phyloP scores from a whole-genome alignment of 2,888 invertebrate species.

The Cheilosia impressa region DNA sequence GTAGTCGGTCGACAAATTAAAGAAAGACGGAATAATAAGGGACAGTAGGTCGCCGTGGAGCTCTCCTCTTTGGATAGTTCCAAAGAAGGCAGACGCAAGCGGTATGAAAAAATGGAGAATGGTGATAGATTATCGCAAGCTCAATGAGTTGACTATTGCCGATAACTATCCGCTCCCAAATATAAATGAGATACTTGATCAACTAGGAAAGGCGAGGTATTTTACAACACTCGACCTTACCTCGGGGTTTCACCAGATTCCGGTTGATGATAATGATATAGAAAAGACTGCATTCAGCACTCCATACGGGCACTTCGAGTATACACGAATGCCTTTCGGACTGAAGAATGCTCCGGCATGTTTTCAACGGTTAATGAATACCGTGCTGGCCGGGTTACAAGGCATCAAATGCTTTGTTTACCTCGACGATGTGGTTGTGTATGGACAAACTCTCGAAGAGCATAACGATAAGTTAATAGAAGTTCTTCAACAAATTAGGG shows the following conservation, averaged over 20 bases:
- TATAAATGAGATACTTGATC: conserved; percentile 34
- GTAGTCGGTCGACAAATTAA: conserved; percentile 1
- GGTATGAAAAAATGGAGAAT: conserved; percentile 30
- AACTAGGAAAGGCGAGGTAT: conserved; percentile 27
- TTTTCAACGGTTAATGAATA: conserved; percentile 38
- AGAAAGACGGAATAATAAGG: conserved; percentile 5
- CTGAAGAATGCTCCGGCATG: conserved; percentile 17
- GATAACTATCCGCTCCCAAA: conserved; percentile 31
- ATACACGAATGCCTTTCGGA: conserved; percentile 6
- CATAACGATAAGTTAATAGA: conserved; percentile 33
- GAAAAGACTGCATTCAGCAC: conserved; percentile 18
- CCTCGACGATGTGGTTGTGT: conserved; percentile 21
- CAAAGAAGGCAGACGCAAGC: conserved; percentile 26
- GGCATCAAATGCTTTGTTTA: conserved; percentile 33
- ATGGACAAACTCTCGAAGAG: conserved; percentile 19
- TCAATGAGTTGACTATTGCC: conserved; percentile 28
- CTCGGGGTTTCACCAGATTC: conserved; percentile 21
- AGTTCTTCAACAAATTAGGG: conserved; percentile 27
- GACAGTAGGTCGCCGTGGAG: conserved; percentile 18
- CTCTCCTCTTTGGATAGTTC: conserved; percentile 14
- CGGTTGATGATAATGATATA: conserved; percentile 13
- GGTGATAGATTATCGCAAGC: conserved; percentile 39
- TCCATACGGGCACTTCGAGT: conserved; percentile 8
- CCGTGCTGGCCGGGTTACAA: conserved; percentile 24
- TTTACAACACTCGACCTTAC: conserved; percentile 22